Conservation (phyloP, 2,797 vertebrate species). For the Ctenopoma multispine region DNA sequence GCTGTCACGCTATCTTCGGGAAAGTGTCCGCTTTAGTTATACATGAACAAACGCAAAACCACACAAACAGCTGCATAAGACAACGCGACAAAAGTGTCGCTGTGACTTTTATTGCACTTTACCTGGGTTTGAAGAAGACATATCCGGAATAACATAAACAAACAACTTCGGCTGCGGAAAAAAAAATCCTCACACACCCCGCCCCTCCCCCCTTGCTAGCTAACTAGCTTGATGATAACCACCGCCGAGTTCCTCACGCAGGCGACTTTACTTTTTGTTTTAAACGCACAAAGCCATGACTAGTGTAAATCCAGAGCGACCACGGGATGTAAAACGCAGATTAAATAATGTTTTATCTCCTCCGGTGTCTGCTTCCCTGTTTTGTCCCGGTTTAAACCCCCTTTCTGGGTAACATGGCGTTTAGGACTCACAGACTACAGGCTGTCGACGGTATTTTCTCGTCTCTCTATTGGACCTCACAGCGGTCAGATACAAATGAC, state of each 20-base stretch:
- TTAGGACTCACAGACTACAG: constrained; percentile 28
- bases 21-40: constrained; percentile 47
- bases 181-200: constrained; percentile 40
- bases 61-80: neutral
- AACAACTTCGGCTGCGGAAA: constrained; percentile 74
- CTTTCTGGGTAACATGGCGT: constrained; percentile 83
- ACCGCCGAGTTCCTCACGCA: constrained; percentile 30
- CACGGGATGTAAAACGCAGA: neutral
- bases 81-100: accelerated
- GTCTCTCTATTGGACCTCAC: constrained; percentile 57
- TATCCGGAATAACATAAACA: constrained; percentile 85
- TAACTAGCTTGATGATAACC: constrained; percentile 67
- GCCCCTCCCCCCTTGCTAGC: constrained; percentile 59
- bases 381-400: constrained; percentile 73
- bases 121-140: constrained; percentile 86
- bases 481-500: constrained; percentile 58
- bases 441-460: constrained; percentile 26
- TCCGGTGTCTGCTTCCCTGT: constrained; percentile 29
- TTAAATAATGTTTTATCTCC: neutral
- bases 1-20: constrained; percentile 78
- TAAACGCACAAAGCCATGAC: constrained; percentile 42
- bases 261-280: constrained; percentile 24
- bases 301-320: neutral
- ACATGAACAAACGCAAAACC: neutral
- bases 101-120: constrained; percentile 43